phyloP scores from a whole-genome alignment of 2,113 vertebrate species.

The Notothenia rossii region DNA sequence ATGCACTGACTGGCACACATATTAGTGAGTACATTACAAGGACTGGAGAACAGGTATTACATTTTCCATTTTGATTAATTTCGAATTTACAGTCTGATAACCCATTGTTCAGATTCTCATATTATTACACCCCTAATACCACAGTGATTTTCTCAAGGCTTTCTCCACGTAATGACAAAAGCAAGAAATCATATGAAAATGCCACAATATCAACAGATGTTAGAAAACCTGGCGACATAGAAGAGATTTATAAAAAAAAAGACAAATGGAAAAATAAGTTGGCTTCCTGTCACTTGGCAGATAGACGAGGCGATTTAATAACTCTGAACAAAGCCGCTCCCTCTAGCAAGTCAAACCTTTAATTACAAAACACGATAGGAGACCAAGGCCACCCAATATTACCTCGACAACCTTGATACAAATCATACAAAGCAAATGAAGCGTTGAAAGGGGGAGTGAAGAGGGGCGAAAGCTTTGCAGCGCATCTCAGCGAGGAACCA shows the following conservation, averaged over 20 bases:
- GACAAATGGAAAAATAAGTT: slow-evolving; percentile 46
- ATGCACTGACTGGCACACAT: background rate
- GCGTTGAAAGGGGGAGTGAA: slow-evolving; percentile 61
- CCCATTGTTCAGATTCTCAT: slow-evolving; percentile 37
- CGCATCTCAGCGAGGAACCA: slow-evolving; percentile 11
- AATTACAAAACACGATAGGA: slow-evolving; percentile 78
- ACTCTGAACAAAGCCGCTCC: slow-evolving; percentile 69
- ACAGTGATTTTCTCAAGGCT: slow-evolving; percentile 34
- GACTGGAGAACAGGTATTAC: slow-evolving; percentile 29
- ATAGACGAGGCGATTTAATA: slow-evolving; percentile 73
- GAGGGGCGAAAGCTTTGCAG: slow-evolving; percentile 22
- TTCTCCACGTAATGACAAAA: slow-evolving; percentile 61
- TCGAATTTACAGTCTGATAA: slow-evolving; percentile 43
- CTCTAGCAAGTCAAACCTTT: slow-evolving; percentile 72
- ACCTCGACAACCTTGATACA: slow-evolving; percentile 75
- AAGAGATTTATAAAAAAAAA: slow-evolving; percentile 39
- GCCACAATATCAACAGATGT: slow-evolving; percentile 54
- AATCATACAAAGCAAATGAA: slow-evolving; percentile 79
- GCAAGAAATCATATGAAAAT: slow-evolving; percentile 57
- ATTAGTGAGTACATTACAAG: slow-evolving; percentile 41
- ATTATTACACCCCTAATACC: slow-evolving; percentile 53
- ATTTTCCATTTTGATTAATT: slow-evolving; percentile 41
- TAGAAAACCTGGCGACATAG: slow-evolving; percentile 40
- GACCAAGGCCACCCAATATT: slow-evolving; percentile 62
- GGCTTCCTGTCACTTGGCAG: slow-evolving; percentile 62